Base-by-base conservation (phyloP, 2,113 vertebrate genomes). In the Cinclus cinclus region DNA sequence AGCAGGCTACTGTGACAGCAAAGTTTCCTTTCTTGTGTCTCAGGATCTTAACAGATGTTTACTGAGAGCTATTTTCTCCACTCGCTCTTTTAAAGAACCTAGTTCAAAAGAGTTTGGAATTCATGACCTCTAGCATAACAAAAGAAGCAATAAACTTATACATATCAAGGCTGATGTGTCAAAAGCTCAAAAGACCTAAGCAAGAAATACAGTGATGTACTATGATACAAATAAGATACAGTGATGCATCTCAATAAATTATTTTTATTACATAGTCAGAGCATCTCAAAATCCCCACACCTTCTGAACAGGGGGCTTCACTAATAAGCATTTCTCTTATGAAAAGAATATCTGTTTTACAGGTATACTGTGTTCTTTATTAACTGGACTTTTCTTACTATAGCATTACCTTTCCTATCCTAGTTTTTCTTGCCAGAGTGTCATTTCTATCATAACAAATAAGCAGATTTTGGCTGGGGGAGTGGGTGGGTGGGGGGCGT, bases 21-120 rank as follows among this genome's bases (percentile, higher is more conserved):
- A 78, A 74, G 70, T 77, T 95, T 75, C 59, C 65, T 96, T 91
- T 94, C 68, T 89, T 94, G 74, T 94, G 89, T 94, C 76, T 95
- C 69, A 42, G 0, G 0, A 28, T 93, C 75, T 83, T 89, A 96
- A 95, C 92, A 96, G 95, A 97, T 97, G 94, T 96, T 97, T 96
- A 89, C 80, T 53, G 81, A 93, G 85, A 95, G 42, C 56, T 35
- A 41, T 94, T 94, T 59, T 79, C 92, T 78, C 74, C 28, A 59
- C 59, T 70, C 35, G 3, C 33, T 68, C 71, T 83, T 93, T 89
- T 85, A 67, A 92, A 83, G 92, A 89, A 49, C 21, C 55, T 68
- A 47, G 27, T 95, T 96, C 92, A 94, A 96, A 92, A 73, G 76
- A 95, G 49, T 73, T 83, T 89, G 46, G 46, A 83, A 95, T 92